Conservation (phyloP, 2,888 invertebrate genomes). For the Magallana nippona region DNA sequence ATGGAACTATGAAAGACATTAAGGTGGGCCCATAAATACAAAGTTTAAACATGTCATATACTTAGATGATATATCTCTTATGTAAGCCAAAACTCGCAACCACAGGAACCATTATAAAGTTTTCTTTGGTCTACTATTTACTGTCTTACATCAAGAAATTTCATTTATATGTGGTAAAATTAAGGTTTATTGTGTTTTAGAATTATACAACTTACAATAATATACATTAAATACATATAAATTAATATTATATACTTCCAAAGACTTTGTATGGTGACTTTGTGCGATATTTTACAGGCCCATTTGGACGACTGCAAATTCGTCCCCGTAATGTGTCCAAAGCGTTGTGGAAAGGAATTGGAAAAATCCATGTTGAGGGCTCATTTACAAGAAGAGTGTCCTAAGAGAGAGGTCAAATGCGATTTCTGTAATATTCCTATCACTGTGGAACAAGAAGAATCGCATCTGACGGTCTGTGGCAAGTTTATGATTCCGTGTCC, state of each 20-base stretch:
- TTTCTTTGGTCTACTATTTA: too few relatives aligned
- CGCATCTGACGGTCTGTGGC: constrained; percentile 66
- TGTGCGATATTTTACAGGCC: constrained; percentile 44
- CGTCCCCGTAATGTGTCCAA: constrained; percentile 62
- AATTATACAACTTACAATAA: too few relatives aligned
- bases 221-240: too few relatives aligned
- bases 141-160: too few relatives aligned
- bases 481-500: constrained; percentile 70
- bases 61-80: not conserved
- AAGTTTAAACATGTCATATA: not conserved
- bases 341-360: constrained; percentile 65
- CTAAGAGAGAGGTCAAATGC: constrained; percentile 66
- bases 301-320: constrained; percentile 69
- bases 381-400: constrained; percentile 70
- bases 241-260: too few relatives aligned
- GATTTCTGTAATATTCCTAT: constrained; percentile 66
- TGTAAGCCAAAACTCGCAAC: too few relatives aligned
- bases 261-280: too few relatives aligned
- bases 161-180: too few relatives aligned
- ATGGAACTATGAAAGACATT: constrained; percentile 70
- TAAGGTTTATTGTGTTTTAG: too few relatives aligned
- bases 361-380: constrained; percentile 59
- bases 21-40: constrained; percentile 51
- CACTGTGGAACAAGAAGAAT: constrained; percentile 61
- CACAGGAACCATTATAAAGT: too few relatives aligned